These are phyloP conservation scores for Andrena bucephala DNA, from an alignment of 2,888 invertebrate species.

Conservation along the genomic window DNA sequence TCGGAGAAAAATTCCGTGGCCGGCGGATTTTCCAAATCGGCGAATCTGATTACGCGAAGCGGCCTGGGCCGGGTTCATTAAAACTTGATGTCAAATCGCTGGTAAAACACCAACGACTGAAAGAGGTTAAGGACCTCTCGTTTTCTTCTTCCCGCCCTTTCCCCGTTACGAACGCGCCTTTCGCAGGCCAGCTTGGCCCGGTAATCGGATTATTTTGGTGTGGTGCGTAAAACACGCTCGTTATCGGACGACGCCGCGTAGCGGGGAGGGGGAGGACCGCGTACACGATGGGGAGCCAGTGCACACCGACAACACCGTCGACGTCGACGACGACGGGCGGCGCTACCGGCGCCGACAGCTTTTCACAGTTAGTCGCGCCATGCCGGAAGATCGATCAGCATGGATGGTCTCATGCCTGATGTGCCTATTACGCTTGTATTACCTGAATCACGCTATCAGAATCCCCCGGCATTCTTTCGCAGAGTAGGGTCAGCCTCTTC, in stretches of 20 bases:
- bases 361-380: slow-evolving; percentile 73
- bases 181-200: slow-evolving; percentile 47
- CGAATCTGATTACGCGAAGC: slow-evolving; percentile 17
- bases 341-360: slow-evolving; percentile 67
- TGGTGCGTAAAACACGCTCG: slow-evolving; percentile 73
- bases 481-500: not conserved
- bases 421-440: slow-evolving; percentile 46
- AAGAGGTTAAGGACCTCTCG: slow-evolving; percentile 49
- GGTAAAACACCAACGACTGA: slow-evolving; percentile 33
- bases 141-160: slow-evolving; percentile 19
- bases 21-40: slow-evolving; percentile 5
- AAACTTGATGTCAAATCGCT: slow-evolving; percentile 39
- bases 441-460: slow-evolving; percentile 47
- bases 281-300: not conserved
- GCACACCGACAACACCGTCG: slow-evolving; percentile 35
- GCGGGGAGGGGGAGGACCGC: slow-evolving; percentile 5
- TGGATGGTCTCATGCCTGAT: slow-evolving; percentile 58
- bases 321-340: slow-evolving; percentile 50
- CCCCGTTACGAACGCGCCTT: slow-evolving; percentile 36
- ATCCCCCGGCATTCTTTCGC: not conserved
- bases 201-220: slow-evolving; percentile 76
- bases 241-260: slow-evolving; percentile 62
- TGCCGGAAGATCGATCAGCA: slow-evolving; percentile 76
- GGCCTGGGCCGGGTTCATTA: slow-evolving; percentile 47
- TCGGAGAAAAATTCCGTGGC: not conserved